Conservation (phyloP, 1,140 invertebrate species). For the Cyclina sinensis region DNA sequence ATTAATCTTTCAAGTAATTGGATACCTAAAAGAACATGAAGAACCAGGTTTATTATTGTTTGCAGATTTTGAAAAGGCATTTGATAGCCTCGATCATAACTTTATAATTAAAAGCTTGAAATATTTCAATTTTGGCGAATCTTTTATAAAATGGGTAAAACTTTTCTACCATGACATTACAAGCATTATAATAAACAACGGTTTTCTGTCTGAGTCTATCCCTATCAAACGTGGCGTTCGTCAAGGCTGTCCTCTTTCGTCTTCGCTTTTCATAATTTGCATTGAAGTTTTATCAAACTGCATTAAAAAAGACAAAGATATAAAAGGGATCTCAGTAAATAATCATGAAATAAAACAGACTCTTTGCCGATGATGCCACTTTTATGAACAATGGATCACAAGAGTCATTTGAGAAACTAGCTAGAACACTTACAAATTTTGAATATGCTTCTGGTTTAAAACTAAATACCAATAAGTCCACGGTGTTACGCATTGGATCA, state of each 20-base stretch:
- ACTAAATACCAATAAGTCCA: background rate
- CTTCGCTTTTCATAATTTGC: background rate
- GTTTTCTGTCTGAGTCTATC: background rate
- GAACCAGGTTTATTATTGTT: background rate
- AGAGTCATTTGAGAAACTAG: background rate
- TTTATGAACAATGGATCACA: background rate
- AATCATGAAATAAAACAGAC: background rate
- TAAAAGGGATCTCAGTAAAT: background rate
- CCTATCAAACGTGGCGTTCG: background rate
- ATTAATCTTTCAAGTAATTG: background rate
- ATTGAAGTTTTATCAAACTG: background rate
- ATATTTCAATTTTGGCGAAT: background rate
- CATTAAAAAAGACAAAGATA: background rate
- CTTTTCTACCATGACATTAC: background rate
- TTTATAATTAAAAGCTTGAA: background rate
- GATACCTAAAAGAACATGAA: background rate
- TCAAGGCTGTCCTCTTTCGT: background rate
- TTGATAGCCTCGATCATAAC: background rate
- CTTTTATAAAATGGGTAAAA: background rate
- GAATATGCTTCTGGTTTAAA: background rate
- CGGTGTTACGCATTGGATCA: too few species aligned
- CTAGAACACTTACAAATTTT: background rate
- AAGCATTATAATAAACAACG: background rate
- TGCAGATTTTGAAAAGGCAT: conserved; percentile 2
- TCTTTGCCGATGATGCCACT: background rate